phyloP scores from a whole-genome alignment of 2,797 vertebrate species.

The Monodelphis domestica region DNA sequence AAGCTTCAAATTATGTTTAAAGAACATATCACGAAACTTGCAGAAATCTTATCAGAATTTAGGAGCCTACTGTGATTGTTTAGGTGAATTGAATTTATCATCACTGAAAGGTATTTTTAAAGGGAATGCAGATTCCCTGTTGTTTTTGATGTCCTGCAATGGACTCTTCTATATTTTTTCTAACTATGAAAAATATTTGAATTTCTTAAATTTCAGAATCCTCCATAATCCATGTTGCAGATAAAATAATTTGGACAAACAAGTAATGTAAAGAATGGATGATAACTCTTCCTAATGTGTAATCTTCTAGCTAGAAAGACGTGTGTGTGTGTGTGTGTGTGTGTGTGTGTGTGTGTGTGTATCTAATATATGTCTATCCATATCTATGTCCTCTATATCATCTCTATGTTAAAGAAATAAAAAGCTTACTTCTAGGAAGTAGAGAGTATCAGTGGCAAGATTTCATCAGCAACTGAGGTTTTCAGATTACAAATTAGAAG shows the following conservation, averaged over 20 bases:
- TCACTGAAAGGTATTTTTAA: constrained; percentile 72
- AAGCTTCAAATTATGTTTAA: constrained; percentile 88
- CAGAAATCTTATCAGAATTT: constrained; percentile 85
- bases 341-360: not conserved
- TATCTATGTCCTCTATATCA: not conserved
- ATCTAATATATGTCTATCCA: not conserved
- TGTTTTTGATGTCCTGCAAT: constrained; percentile 60
- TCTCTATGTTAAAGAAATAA: constrained; percentile 79
- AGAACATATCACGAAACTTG: constrained; percentile 83
- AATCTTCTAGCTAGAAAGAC: constrained; percentile 10
- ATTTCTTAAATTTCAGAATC: constrained; percentile 42
- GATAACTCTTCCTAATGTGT: not conserved
- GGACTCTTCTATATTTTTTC: constrained; percentile 57
- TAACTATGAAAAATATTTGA: constrained; percentile 28
- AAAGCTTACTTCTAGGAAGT: constrained; percentile 82
- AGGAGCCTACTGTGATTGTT: constrained; percentile 81
- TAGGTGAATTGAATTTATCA: constrained; percentile 80
- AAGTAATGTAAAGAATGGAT: constrained; percentile 37
- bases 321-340: not conserved
- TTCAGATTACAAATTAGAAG: constrained; percentile 92
- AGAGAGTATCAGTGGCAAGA: constrained; percentile 74
- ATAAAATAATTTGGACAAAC: constrained; percentile 28
- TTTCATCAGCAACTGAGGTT: constrained; percentile 83
- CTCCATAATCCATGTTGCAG: not conserved
- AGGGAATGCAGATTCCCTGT: constrained; percentile 73